phyloP scores from a whole-genome alignment of 2,888 invertebrate genomes.

The Cremastinae sp. region DNA sequence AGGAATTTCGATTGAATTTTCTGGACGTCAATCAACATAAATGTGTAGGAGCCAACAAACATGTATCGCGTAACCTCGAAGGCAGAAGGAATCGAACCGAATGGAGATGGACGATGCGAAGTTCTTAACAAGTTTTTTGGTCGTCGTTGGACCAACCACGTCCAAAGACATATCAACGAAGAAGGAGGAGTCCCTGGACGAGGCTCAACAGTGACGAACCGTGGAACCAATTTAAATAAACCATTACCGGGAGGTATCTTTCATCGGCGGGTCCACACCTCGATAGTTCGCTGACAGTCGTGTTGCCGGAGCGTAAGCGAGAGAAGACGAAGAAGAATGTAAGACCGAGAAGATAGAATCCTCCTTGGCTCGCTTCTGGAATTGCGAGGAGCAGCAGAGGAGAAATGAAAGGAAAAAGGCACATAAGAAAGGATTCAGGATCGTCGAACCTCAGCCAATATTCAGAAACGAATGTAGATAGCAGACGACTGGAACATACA shows the following conservation, averaged over 20 bases:
- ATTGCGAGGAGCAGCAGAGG: conserved; percentile 38
- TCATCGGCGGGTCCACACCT: conserved; percentile 71
- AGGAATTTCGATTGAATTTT: conserved; percentile 41
- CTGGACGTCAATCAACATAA: conserved; percentile 50
- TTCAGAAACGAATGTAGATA: conserved; percentile 50
- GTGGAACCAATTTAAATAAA: conserved; percentile 73
- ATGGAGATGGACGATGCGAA: conserved; percentile 36
- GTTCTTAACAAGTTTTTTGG: conserved; percentile 70
- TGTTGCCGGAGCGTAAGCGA: conserved; percentile 44
- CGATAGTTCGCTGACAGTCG: conserved; percentile 69
- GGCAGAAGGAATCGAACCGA: not conserved
- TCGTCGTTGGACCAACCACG: conserved; percentile 57
- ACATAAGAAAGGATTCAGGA: conserved; percentile 23
- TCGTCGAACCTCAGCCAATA: conserved; percentile 49
- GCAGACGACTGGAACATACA: conserved; percentile 65
- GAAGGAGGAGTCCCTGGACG: conserved; percentile 43
- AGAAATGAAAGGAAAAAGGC: conserved; percentile 28
- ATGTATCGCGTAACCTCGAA: conserved; percentile 6
- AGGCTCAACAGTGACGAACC: conserved; percentile 52
- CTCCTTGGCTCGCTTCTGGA: conserved; percentile 52
- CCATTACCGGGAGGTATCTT: conserved; percentile 74
- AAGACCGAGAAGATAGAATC: conserved; percentile 21
- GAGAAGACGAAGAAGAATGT: conserved; percentile 21
- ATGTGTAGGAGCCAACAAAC: conserved; percentile 15
- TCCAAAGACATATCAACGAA: conserved; percentile 38